These are phyloP conservation scores for Shargacucullia verbasci DNA, from an alignment of 2,888 invertebrate genomes.

Conservation along the genomic window DNA sequence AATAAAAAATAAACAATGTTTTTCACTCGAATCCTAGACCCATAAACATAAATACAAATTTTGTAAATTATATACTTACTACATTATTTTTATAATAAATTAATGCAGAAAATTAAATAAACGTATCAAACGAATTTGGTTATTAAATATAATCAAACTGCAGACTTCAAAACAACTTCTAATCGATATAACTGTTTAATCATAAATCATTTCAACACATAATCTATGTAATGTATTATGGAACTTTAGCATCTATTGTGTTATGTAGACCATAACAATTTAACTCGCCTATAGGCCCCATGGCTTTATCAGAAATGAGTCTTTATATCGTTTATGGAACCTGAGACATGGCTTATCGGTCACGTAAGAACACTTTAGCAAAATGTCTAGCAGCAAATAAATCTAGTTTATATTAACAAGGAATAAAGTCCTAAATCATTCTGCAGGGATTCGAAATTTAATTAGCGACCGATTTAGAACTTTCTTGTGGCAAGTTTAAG, in stretches of 20 bases:
- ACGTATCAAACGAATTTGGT: slow-evolving; percentile 2
- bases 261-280: slow-evolving; percentile 43
- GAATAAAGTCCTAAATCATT: slow-evolving; percentile 43
- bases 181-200: slow-evolving; percentile 15
- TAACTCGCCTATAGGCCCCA: slow-evolving; percentile 23
- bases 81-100: too few species aligned
- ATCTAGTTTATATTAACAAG: slow-evolving; percentile 24
- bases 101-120: background rate
- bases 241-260: slow-evolving; percentile 46
- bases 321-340: slow-evolving; percentile 35
- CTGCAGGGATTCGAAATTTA: slow-evolving; percentile 50
- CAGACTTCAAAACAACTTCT: slow-evolving; percentile 4
- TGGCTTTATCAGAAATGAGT: slow-evolving; percentile 47
- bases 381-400: slow-evolving; percentile 15
- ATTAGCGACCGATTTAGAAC: slow-evolving; percentile 55
- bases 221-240: slow-evolving; percentile 37
- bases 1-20: too few species aligned
- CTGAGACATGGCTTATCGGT: slow-evolving; percentile 44
- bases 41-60: too few species aligned
- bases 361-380: slow-evolving; percentile 34
- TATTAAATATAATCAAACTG: slow-evolving; percentile 4
- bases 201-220: slow-evolving; percentile 55
- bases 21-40: too few species aligned
- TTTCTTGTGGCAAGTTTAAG: slow-evolving; percentile 48
- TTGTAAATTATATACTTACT: too few species aligned